Evolutionary conservation across 2,113 vertebrate species (phyloP).

Genomic region (Mola mola): DNA sequence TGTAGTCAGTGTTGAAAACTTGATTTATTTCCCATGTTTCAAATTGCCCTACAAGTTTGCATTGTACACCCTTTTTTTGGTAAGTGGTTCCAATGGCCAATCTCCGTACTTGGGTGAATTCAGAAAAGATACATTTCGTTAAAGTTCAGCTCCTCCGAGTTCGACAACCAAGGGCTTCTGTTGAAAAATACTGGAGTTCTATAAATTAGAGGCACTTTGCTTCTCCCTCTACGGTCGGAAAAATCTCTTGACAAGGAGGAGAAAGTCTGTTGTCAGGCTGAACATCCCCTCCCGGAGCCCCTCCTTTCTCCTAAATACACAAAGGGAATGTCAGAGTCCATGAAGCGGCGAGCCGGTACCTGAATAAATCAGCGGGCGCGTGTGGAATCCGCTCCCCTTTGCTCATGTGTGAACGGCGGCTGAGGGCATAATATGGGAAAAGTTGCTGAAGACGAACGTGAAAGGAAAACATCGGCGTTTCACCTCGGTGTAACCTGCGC

Average conservation of each 20-base stretch:
- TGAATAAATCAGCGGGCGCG: constrained; percentile 66
- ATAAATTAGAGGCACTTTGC: constrained; percentile 65
- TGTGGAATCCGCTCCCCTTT: constrained; percentile 48
- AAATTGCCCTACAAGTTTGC: too few relatives aligned
- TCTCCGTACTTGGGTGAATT: too few relatives aligned
- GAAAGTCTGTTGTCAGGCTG: constrained; percentile 59
- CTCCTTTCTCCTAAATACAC: constrained; percentile 62
- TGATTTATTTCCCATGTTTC: too few relatives aligned
- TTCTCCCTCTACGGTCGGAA: constrained; percentile 56
- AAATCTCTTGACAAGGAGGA: constrained; percentile 63
- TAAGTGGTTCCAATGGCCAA: too few relatives aligned
- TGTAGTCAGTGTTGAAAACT: too few relatives aligned
- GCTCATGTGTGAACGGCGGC: constrained; percentile 50
- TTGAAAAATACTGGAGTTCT: constrained; percentile 19
- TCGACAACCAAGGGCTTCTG: constrained; percentile 13
- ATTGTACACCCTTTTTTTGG: too few relatives aligned
- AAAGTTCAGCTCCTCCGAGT: too few relatives aligned
- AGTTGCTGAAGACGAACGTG: constrained; percentile 27
- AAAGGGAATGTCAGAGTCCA: constrained; percentile 74
- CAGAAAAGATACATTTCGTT: too few relatives aligned
- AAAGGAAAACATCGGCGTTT: too few relatives aligned
- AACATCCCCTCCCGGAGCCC: constrained; percentile 40
- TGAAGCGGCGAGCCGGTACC: constrained; percentile 73
- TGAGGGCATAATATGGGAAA: constrained; percentile 36
- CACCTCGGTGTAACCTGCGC: not conserved